Evolutionary conservation across 2,888 invertebrate genomes (phyloP), one percentile per base, ranked within the genome.

Genomic region (Sphecodes monilicornis): DNA sequence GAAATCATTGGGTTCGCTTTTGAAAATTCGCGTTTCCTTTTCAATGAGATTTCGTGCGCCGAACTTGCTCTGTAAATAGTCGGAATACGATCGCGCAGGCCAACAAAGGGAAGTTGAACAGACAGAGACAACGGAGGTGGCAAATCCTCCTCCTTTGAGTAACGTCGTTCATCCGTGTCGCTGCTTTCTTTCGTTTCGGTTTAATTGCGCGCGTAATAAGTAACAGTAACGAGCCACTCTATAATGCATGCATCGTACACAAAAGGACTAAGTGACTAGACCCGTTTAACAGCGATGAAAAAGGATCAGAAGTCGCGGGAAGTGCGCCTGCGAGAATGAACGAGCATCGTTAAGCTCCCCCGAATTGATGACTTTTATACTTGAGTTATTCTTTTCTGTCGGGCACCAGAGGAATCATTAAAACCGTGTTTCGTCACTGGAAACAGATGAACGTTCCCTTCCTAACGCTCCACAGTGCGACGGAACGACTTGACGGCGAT

Each of bases 331-430:
- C 29, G 43, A 26, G 72, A 76, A 83, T 50, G 70, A 57, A 69
- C 57, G 46, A n/a, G 41, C 64, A 43, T 26, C 50, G 32, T 70
- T 75, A 70, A 75, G 32, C 83, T 46, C 18, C 26, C 26, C 68
- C 76, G 76, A 83, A 83, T 46, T 32, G 72, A 71, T 76, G 73
- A 84, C 76, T 83, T 64, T 83, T 72, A 36, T 83, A 60, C 26
- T 2, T 72, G 57, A 69, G 50, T 69, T 84, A 60, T 50, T 66
- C 76, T 68, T 76, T 69, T 41, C 46, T 36, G 5, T 46, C n/a
- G 26, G 29, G 16, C 16, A 32, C 16, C 26, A 8, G 22, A 22
- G 32, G 32, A 71, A n/a, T 64, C 50, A 41, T 18, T 46, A 29
- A 50, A 73, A 29, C 16, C 32, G 18, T 22, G 32, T 22, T 32